Base-by-base conservation (phyloP, 1,140 invertebrate species). In the Procambarus virginalis region DNA sequence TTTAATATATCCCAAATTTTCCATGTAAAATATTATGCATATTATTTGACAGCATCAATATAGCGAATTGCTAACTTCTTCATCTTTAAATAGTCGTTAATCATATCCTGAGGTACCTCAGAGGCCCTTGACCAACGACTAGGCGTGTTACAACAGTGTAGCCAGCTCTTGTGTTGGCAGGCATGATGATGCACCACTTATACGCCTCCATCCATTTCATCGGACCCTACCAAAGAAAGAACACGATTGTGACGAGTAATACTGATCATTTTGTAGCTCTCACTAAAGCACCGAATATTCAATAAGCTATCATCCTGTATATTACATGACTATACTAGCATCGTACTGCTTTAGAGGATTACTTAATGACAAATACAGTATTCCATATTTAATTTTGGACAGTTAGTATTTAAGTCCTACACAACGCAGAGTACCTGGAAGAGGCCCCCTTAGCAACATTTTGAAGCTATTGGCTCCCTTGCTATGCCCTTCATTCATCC, bases 391-490 rank as follows among this genome's bases (percentile, higher is more conserved):
- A 34, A 34, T 34, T 34, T 34, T 34, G 34, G 34, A 34, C 34
- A 34, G 34, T n/a, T n/a, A 34, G 34, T 34, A 34, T 34, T 34
- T 34, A 34, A 34, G 34, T 34, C 34, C 34, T 34, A 34, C 34
- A 34, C n/a, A 34, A 34, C 34, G 34, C 68, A 12, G 58, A n/a
- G n/a, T 85, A 85, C 84, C 84, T 85, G 73, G n/a, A 85, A 85
- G n/a, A 85, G 84, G n/a, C n/a, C 58, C 84, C 84, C 84, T 85
- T 85, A 46, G 73, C 84, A 60, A 85, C 73, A 58, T 85, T 85
- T 51, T n/a, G 70, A 58, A 58, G 84, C 84, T 46, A 85, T 60
- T n/a, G 22, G 75, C 49, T n/a, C 75, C 84, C n/a, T n/a, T 46
- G 73, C 84, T 0, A 77, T 45, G 48, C 77, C 49, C n/a, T 34